phyloP scores from a whole-genome alignment of 2,113 vertebrate species.

The Zootoca vivipara region DNA sequence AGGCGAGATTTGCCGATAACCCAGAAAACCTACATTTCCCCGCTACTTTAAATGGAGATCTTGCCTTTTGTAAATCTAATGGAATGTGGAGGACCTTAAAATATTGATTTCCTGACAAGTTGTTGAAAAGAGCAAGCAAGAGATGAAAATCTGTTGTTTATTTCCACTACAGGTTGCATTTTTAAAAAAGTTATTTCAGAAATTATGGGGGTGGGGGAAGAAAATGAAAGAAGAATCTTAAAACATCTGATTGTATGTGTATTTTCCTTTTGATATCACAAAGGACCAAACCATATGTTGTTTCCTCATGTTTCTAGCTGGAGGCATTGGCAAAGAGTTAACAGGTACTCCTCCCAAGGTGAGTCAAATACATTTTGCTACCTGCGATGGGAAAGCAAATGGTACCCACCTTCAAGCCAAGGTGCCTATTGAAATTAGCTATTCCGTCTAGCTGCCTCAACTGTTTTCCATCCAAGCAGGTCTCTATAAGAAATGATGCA shows the following conservation, averaged over 20 bases:
- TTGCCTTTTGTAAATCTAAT: constrained; percentile 57
- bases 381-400: no score
- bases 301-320: background rate
- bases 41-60: background rate
- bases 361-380: no score
- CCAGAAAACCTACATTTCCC: constrained; percentile 40
- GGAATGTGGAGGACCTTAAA: constrained; percentile 15
- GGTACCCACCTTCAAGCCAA: no score
- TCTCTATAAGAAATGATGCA: no score
- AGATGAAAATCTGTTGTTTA: constrained; percentile 64
- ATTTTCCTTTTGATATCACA: constrained; percentile 45
- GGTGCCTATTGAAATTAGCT: no score
- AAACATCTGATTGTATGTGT: constrained; percentile 56
- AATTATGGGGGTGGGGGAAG: constrained; percentile 29
- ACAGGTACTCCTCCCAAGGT: no score
- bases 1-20: constrained; percentile 44
- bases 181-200: constrained; percentile 39
- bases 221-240: constrained; percentile 45
- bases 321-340: background rate
- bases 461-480: no score
- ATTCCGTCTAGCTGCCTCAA: no score
- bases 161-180: constrained; percentile 57
- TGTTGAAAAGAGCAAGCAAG: constrained; percentile 63
- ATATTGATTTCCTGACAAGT: constrained; percentile 68
- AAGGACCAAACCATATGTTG: background rate